phyloP scores from a whole-genome alignment of 2,797 vertebrate species.

The Leucoraja ocellata region DNA sequence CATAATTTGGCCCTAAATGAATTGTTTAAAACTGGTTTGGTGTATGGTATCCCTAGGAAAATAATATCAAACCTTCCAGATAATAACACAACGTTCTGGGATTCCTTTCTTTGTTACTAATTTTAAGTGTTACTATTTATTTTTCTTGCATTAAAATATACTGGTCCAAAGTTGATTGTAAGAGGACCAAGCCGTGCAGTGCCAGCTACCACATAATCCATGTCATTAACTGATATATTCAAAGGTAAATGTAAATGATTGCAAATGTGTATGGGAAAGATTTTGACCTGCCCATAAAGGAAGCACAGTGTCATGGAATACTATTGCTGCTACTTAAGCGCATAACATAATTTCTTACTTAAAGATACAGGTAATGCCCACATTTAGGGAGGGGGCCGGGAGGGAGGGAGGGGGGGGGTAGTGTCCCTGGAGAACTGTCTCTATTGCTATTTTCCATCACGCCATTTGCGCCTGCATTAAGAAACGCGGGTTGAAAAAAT shows the following conservation, averaged over 20 bases:
- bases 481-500: too few species aligned
- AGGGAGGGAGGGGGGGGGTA: too few species aligned
- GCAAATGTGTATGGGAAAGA: background rate
- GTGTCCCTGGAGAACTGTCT: too few species aligned
- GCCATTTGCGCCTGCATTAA: too few species aligned
- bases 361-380: background rate
- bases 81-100: background rate
- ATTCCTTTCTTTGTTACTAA: background rate
- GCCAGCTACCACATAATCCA: background rate
- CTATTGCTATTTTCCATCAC: too few species aligned
- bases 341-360: background rate
- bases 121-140: background rate
- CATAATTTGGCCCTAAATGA: background rate
- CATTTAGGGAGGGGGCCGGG: too few species aligned
- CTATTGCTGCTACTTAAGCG: background rate
- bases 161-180: background rate
- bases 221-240: background rate
- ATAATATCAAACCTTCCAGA: too few species aligned
- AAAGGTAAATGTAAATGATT: background rate
- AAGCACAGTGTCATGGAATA: background rate
- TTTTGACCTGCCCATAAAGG: background rate
- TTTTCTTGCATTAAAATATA: background rate
- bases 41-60: background rate
- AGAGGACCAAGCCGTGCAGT: background rate
- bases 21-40: slow-evolving; percentile 4